Percentiles rank a stretch among this genome's conserved stretches.
phyloP scores from a whole-genome alignment of 2,113 vertebrate species.

The Ptilonorhynchus violaceus region DNA sequence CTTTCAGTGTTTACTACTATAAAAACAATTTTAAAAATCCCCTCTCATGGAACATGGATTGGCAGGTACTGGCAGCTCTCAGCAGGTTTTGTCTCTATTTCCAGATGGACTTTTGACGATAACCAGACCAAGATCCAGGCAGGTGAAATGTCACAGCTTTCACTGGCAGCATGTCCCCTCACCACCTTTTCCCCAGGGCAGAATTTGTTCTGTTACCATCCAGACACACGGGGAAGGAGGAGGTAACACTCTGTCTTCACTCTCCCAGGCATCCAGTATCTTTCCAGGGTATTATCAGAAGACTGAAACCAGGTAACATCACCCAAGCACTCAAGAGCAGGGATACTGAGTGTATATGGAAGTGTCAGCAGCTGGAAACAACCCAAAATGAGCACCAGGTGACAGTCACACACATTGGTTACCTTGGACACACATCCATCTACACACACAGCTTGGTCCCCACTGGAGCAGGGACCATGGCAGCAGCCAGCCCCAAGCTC shows the following conservation, averaged over 20 bases:
- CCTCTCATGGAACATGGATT: accelerated
- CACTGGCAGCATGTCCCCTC: accelerated
- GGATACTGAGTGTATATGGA: accelerated
- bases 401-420: background rate
- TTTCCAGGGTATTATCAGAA: background rate
- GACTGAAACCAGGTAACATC: accelerated
- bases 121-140: background rate
- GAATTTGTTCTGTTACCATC: background rate
- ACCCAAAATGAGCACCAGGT: accelerated
- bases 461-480: background rate
- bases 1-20: background rate
- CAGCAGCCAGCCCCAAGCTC: background rate
- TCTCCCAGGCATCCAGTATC: background rate
- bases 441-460: background rate
- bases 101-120: background rate
- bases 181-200: background rate
- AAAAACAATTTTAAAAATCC: background rate
- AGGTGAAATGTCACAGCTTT: background rate
- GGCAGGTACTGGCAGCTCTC: background rate
- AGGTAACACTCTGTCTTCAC: background rate
- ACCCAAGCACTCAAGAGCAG: accelerated
- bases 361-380: background rate
- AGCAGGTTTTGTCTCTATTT: background rate
- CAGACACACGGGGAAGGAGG: accelerated
- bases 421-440: background rate